Percentiles rank a stretch among this genome's conserved stretches.
phyloP scores from a whole-genome alignment of 2,888 invertebrate genomes.

The Calameuta pallipes region DNA sequence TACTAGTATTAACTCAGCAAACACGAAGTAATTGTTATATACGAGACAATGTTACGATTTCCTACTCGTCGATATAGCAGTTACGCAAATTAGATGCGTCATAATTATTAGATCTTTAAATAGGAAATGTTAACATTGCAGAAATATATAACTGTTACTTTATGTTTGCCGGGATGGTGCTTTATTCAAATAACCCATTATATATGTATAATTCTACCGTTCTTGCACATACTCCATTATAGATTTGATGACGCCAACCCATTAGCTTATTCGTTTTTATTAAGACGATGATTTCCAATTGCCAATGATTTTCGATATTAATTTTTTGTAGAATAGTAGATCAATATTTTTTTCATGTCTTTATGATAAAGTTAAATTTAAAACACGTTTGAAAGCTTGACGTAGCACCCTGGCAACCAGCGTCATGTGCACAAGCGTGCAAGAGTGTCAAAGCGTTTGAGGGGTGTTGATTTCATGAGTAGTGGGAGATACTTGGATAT shows the following conservation, averaged over 20 bases:
- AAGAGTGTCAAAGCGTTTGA: conserved; percentile 7
- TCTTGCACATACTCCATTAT: neutral
- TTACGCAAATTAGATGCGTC: neutral
- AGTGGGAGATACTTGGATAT: conserved; percentile 6
- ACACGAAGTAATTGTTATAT: neutral
- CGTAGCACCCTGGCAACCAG: neutral
- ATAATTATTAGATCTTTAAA: neutral
- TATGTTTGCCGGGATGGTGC: neutral
- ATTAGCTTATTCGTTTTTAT: neutral
- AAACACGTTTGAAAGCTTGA: neutral
- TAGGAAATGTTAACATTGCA: neutral
- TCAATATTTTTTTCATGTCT: neutral
- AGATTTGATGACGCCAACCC: neutral
- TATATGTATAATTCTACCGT: neutral
- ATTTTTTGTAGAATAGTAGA: neutral
- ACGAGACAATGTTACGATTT: neutral
- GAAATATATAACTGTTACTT: neutral
- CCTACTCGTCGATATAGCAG: neutral
- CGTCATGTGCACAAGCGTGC: neutral
- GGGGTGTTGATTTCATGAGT: conserved; percentile 9
- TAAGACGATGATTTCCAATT: neutral
- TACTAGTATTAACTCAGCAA: neutral
- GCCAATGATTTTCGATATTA: neutral
- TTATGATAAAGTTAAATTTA: neutral
- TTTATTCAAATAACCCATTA: neutral